Conservation (phyloP, 1,140 invertebrate genomes). For the Oedothorax gibbosus region DNA sequence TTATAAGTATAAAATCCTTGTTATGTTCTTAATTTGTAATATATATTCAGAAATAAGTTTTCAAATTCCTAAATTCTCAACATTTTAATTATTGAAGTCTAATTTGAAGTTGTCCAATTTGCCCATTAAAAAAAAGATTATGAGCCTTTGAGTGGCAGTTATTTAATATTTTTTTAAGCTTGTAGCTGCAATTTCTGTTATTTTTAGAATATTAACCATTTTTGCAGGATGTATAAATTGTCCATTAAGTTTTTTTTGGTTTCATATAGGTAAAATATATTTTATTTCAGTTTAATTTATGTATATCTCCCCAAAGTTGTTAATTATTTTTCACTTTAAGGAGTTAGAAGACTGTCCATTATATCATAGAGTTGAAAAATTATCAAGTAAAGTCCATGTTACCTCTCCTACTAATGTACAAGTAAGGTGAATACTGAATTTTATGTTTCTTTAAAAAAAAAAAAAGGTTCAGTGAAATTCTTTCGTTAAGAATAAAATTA, state of each 20-base stretch:
- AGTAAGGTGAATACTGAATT: conserved; percentile 68
- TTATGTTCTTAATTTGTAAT: not conserved
- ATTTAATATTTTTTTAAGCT: too few relatives aligned
- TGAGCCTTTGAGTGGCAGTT: not conserved
- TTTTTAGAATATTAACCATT: too few relatives aligned
- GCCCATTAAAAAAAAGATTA: not conserved
- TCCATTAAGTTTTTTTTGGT: not conserved
- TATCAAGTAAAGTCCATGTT: conserved; percentile 76
- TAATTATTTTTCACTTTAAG: conserved; percentile 22
- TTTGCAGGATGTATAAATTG: not conserved
- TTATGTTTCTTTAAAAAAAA: too few relatives aligned
- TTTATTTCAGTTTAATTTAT: not conserved
- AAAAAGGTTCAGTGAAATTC: too few relatives aligned
- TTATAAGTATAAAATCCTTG: too few relatives aligned
- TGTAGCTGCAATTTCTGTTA: too few relatives aligned
- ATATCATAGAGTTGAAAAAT: conserved; percentile 82
- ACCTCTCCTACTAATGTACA: conserved; percentile 71
- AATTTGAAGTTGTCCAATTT: too few relatives aligned
- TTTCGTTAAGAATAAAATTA: too few relatives aligned
- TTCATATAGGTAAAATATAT: not conserved
- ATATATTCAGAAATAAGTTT: too few relatives aligned
- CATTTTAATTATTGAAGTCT: not conserved
- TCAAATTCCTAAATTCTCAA: not conserved
- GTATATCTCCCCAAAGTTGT: not conserved
- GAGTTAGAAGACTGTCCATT: conserved; percentile 87